Evolutionary conservation across 2,888 invertebrate genomes (phyloP).

Genomic region (Pollenia labialis): DNA sequence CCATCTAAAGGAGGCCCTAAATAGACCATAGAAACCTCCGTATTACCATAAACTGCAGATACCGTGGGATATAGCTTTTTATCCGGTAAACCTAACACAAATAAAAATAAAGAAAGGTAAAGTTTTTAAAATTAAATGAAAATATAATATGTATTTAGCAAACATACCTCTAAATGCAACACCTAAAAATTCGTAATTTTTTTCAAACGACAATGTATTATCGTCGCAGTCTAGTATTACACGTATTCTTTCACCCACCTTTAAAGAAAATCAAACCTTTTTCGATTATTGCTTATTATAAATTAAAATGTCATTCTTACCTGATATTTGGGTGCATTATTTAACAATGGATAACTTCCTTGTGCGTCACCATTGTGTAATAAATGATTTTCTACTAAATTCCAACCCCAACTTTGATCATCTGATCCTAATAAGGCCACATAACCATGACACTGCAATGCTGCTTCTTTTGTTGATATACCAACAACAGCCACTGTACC

Average conservation of each 20-base stretch:
- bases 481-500: constrained; percentile 99
- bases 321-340: constrained; percentile 99
- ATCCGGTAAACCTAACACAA: constrained; percentile 91
- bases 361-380: constrained; percentile 98
- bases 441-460: constrained; percentile 97
- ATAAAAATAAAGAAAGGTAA: constrained; percentile 5
- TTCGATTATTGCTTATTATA: neutral
- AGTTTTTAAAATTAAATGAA: constrained; percentile 20
- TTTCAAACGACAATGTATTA: constrained; percentile 98
- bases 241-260: constrained; percentile 98
- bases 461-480: constrained; percentile 97
- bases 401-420: constrained; percentile 99
- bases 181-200: constrained; percentile 98
- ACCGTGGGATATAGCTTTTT: constrained; percentile 97
- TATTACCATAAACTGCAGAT: constrained; percentile 99
- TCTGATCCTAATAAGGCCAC: constrained; percentile 97
- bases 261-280: neutral
- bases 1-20: constrained; percentile 98
- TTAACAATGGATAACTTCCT: constrained; percentile 96
- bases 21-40: constrained; percentile 99
- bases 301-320: constrained; percentile 84
- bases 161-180: constrained; percentile 95
- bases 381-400: constrained; percentile 98
- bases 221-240: constrained; percentile 99
- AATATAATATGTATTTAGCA: neutral